Evolutionary conservation across 35 echinoderm and acorn worm species (phyloP), one percentile per base, ranked within the genome.

Genomic region (Strongylocentrotus purpuratus): DNA sequence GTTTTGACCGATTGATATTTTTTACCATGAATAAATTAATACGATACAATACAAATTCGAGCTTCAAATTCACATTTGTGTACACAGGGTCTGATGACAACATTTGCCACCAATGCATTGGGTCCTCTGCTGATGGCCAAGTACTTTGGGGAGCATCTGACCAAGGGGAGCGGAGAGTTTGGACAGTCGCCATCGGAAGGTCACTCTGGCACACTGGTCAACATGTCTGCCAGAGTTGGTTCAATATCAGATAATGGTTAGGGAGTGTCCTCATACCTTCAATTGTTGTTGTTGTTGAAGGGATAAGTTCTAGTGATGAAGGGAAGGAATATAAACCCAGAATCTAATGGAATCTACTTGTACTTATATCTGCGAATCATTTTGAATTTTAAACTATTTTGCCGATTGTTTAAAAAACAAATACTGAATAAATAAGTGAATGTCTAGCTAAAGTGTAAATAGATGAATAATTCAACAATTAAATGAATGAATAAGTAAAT

Each of bases 201-300:
- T 46, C 98, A 99, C 89, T 47, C 93, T 11, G 94, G 96, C 17
- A 86, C 97, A 31, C 45, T 99, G 33, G 97, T 98, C 94, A 97
- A 99, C 89, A 97, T 99, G 93, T 99, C 98, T 32, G 98, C 98
- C 28, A 96, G 96, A 88, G 96, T 97, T 94, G 98, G 98, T 18
- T 99, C 98, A 35, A 99, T 99, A 33, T 45, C 85, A 87, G 98
- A 99, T 25, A 99, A 99, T 70, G 95, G 97, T 98, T 33, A 96
- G 95, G 4, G 32, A 10, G 28, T 8, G 33, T 86, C 33, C 4
- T 10, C 28, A 58, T 96, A 41, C 35, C 35, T 47, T 94, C 50
- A 55, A 55, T 32, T 86, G 22, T 22, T 31, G 22, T 86, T 86
- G 9, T 86, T 86, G 85, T 86, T 41, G 35, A 41, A 41, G 35